phyloP scores from a whole-genome alignment of 2,888 invertebrate species.

The Bedellia somnulentella region DNA sequence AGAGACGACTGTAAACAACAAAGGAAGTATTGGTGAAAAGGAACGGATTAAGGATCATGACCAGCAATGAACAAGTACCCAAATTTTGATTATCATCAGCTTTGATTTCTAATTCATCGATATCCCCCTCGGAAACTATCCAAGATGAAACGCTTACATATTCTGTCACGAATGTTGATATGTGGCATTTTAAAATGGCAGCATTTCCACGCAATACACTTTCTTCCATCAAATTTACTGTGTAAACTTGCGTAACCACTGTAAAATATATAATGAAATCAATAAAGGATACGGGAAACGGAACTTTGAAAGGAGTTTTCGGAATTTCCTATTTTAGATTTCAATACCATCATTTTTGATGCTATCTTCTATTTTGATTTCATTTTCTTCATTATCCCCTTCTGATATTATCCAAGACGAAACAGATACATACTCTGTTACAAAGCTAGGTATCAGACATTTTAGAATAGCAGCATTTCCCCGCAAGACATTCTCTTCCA shows the following conservation, averaged over 20 bases:
- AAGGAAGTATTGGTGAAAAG: too few species aligned
- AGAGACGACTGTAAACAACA: constrained; percentile 67
- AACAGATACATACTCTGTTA: constrained; percentile 80
- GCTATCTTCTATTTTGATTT: constrained; percentile 31
- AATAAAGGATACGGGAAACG: not conserved
- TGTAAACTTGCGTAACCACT: constrained; percentile 89
- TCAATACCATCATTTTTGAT: constrained; percentile 29
- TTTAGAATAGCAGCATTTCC: constrained; percentile 82
- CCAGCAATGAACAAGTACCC: too few species aligned
- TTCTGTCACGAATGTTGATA: constrained; percentile 91
- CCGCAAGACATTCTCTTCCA: constrained; percentile 82
- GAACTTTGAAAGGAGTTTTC: not conserved
- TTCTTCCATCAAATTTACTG: constrained; percentile 90
- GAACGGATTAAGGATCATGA: too few species aligned
- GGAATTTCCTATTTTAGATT: not conserved
- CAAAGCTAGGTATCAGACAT: constrained; percentile 83
- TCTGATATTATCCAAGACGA: constrained; percentile 79
- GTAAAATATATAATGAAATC: constrained; percentile 29
- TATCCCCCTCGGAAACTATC: constrained; percentile 68
- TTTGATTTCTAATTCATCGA: constrained; percentile 14
- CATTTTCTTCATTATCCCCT: constrained; percentile 25
- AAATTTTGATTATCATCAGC: constrained; percentile 3
- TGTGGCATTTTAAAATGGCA: constrained; percentile 88
- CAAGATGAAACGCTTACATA: constrained; percentile 85
- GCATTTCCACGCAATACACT: constrained; percentile 88